Evolutionary conservation across 2,797 vertebrate genomes (phyloP).

Genomic region (Sebastes alutus): DNA sequence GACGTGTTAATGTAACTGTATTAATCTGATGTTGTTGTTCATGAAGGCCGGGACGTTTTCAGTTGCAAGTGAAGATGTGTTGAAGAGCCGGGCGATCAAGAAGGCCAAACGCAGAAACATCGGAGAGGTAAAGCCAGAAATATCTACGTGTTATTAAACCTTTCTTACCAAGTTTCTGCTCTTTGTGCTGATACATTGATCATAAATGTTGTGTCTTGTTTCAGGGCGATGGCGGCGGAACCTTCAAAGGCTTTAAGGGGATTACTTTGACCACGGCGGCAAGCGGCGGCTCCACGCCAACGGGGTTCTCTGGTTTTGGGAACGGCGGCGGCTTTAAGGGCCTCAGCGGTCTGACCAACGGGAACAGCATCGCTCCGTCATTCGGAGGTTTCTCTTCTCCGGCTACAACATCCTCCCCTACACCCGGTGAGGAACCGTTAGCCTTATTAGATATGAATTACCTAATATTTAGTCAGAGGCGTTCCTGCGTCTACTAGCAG

Average conservation of each 20-base stretch:
- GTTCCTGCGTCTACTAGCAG: too few relatives aligned
- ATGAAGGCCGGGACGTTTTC: conserved; percentile 93
- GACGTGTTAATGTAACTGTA: neutral
- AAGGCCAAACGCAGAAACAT: conserved; percentile 92
- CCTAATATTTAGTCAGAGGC: too few relatives aligned
- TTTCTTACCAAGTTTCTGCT: neutral
- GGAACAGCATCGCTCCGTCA: conserved; percentile 45
- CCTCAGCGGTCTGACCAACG: conserved; percentile 76
- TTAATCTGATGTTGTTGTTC: neutral
- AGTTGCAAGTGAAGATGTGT: conserved; percentile 91
- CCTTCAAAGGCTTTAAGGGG: conserved; percentile 83
- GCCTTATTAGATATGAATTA: too few relatives aligned
- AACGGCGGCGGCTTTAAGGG: conserved; percentile 74
- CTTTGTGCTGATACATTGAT: neutral
- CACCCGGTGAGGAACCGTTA: conserved; percentile 63
- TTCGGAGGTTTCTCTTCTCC: conserved; percentile 69
- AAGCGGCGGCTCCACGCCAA: neutral
- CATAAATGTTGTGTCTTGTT: neutral
- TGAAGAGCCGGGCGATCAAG: conserved; percentile 94
- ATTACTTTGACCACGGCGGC: conserved; percentile 63
- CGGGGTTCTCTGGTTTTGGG: conserved; percentile 70
- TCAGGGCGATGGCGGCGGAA: conserved; percentile 67
- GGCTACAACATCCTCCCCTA: conserved; percentile 16
- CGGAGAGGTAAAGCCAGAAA: conserved; percentile 83
- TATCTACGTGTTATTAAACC: neutral